Conservation (phyloP, 2,797 vertebrate species). For the Lutjanus campechanus region DNA sequence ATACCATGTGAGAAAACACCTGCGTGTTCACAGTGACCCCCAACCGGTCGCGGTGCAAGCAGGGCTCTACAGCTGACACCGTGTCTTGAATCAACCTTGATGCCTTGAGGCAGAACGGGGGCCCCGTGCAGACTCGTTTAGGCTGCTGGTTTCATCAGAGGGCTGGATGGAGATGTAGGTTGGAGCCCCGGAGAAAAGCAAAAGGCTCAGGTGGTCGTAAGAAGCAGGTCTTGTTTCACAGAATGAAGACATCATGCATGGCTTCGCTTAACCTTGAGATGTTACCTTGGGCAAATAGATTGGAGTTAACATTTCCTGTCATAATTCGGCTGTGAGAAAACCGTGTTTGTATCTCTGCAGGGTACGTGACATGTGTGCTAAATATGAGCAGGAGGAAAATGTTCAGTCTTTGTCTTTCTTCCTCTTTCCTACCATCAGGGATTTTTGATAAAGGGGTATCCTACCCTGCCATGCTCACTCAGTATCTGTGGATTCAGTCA, state of each 20-base stretch:
- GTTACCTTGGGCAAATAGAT: slow-evolving; percentile 53
- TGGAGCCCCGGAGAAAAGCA: slow-evolving; percentile 5
- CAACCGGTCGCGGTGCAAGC: neutral
- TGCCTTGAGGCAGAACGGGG: slow-evolving; percentile 41
- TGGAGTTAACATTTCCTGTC: slow-evolving; percentile 60
- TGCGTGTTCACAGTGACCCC: slow-evolving; percentile 52
- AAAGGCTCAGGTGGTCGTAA: slow-evolving; percentile 39
- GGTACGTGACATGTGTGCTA: slow-evolving; percentile 50
- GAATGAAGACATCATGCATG: slow-evolving; percentile 50
- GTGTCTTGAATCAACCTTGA: slow-evolving; percentile 45
- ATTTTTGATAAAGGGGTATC: slow-evolving; percentile 49
- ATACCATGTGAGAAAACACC: slow-evolving; percentile 64
- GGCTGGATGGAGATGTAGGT: slow-evolving; percentile 37
- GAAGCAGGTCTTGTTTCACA: slow-evolving; percentile 28
- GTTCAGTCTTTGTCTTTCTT: slow-evolving; percentile 49
- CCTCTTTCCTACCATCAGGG: slow-evolving; percentile 28
- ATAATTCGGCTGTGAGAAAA: slow-evolving; percentile 49
- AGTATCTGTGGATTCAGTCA: slow-evolving; percentile 34
- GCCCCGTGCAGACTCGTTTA: slow-evolving; percentile 11
- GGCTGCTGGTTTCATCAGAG: slow-evolving; percentile 27
- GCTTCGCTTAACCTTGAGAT: slow-evolving; percentile 65
- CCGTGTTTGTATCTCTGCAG: slow-evolving; percentile 38
- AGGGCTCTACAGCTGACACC: slow-evolving; percentile 26
- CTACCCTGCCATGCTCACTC: slow-evolving; percentile 31
- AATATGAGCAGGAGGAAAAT: slow-evolving; percentile 48